A percentile compares a stretch with the other conserved stretches of the same genome.
Conservation (phyloP, 2,888 invertebrate species). For the Teleiodes luculella region DNA sequence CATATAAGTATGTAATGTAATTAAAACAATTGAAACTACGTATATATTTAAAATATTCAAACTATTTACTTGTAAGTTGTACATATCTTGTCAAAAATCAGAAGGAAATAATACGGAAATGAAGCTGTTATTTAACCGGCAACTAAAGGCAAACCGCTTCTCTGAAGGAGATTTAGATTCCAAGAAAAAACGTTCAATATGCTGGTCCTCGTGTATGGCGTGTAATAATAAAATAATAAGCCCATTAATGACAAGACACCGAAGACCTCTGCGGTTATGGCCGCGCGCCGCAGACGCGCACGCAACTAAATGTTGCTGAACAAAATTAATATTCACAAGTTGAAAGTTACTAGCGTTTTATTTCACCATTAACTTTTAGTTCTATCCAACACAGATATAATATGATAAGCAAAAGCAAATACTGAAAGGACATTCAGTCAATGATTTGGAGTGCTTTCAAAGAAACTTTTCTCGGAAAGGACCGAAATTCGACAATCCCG, state of each 20-base stretch:
- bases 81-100: too few species aligned
- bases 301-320: background rate
- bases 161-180: background rate
- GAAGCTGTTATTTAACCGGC: background rate
- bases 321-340: background rate
- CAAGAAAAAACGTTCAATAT: background rate
- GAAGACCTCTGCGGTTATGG: background rate
- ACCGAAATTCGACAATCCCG: too few species aligned
- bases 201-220: too few species aligned
- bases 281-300: background rate
- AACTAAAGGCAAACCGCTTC: constrained; percentile 1
- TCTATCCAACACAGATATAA: background rate
- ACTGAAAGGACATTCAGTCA: too few species aligned
- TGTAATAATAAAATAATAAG: background rate
- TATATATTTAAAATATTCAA: too few species aligned
- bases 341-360: background rate
- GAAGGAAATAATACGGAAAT: background rate
- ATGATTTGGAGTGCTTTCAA: too few species aligned
- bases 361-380: too few species aligned
- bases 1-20: too few species aligned
- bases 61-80: too few species aligned
- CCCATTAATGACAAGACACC: background rate
- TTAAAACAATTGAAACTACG: too few species aligned
- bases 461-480: too few species aligned
- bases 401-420: too few species aligned